phyloP scores from a whole-genome alignment of 2,797 vertebrate genomes.

The Diceros bicornis region DNA sequence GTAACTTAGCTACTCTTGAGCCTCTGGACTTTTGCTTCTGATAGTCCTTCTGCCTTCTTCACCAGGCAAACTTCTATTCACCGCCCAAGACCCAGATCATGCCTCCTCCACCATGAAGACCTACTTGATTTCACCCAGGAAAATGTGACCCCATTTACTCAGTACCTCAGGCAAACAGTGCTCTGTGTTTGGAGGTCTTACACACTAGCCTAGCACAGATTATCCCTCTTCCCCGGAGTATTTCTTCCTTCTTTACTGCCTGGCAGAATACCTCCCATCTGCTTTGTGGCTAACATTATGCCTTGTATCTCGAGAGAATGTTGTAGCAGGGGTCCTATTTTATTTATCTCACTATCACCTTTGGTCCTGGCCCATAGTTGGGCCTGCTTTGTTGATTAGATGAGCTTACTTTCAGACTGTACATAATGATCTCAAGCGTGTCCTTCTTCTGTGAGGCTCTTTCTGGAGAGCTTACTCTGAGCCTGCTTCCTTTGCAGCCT shows the following conservation, averaged over 20 bases:
- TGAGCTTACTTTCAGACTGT: neutral
- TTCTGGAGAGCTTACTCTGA: neutral
- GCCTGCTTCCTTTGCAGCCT: neutral
- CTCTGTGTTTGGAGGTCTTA: neutral
- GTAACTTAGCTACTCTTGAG: neutral
- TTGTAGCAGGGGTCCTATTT: neutral
- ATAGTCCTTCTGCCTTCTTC: neutral
- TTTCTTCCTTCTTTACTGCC: neutral
- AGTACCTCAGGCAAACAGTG: neutral
- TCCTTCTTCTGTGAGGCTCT: neutral
- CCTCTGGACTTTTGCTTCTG: neutral
- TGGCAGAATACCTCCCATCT: neutral
- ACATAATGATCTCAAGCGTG: neutral
- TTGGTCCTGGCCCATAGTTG: neutral
- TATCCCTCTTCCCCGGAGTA: neutral
- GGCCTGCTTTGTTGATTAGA: neutral
- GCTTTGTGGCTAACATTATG: neutral
- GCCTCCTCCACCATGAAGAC: neutral
- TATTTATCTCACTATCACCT: neutral
- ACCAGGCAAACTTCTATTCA: neutral
- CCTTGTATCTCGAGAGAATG: neutral
- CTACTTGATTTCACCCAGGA: neutral
- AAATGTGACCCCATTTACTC: neutral
- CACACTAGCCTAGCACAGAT: neutral
- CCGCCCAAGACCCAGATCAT: neutral